Conservation (phyloP, 2,797 vertebrate genomes). For the Sebastes cheni region DNA sequence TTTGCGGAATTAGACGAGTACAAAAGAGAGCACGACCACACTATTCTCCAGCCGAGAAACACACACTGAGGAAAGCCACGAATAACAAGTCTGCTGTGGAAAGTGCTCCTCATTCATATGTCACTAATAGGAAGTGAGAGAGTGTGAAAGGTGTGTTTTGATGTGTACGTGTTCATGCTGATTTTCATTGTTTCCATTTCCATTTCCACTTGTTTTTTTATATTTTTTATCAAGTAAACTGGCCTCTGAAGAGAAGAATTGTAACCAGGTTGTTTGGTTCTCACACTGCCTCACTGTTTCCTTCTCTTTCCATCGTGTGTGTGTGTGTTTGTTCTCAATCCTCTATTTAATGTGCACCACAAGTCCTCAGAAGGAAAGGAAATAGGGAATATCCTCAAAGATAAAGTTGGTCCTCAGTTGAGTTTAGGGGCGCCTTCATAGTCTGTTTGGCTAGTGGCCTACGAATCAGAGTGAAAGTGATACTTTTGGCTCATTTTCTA, state of each 20-base stretch:
- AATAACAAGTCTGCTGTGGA: neutral
- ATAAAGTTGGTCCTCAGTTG: too few species aligned
- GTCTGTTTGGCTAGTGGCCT: too few species aligned
- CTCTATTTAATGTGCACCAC: neutral
- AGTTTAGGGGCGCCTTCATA: too few species aligned
- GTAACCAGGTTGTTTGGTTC: neutral
- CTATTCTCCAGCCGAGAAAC: neutral
- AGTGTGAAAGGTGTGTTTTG: neutral
- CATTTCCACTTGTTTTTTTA: neutral
- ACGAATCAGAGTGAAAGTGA: too few species aligned
- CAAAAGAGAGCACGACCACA: neutral
- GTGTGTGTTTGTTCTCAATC: too few species aligned
- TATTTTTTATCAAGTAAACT: neutral
- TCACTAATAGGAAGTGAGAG: neutral
- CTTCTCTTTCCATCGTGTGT: neutral
- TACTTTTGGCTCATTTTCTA: too few species aligned
- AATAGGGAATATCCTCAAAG: too few species aligned
- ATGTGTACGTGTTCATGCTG: neutral
- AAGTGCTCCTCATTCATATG: neutral
- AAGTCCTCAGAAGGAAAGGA: neutral
- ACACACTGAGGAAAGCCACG: neutral
- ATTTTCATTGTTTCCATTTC: neutral
- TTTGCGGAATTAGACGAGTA: slow-evolving; percentile 24
- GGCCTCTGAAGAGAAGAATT: neutral
- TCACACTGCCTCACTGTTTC: neutral